Conservation (phyloP, 2,888 invertebrate species). For the Branchipolynoe longqiensis region DNA sequence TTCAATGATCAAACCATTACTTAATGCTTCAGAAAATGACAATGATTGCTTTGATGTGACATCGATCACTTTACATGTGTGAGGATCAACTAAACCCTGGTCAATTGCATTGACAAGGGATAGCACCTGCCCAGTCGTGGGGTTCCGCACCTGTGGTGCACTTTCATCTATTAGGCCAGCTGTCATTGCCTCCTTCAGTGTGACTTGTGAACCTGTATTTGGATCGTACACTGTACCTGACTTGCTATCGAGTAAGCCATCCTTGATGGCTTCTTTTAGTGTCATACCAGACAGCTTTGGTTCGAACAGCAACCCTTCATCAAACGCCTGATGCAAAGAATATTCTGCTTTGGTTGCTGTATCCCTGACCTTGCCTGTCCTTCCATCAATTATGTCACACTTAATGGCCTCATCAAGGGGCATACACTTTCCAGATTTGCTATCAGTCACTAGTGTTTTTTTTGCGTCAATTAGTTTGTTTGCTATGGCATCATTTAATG, state of each 20-base stretch:
- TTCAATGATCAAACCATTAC: constrained; percentile 15
- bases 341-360: constrained; percentile 84
- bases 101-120: constrained; percentile 84
- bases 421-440: not conserved
- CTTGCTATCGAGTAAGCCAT: constrained; percentile 84
- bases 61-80: not conserved
- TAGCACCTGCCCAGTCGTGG: constrained; percentile 86
- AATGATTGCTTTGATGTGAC: not conserved
- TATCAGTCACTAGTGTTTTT: not conserved
- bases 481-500: constrained; percentile 89
- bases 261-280: constrained; percentile 61
- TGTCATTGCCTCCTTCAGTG: constrained; percentile 89
- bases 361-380: constrained; percentile 84
- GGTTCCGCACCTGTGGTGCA: constrained; percentile 85
- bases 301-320: not conserved
- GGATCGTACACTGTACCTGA: constrained; percentile 86
- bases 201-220: constrained; percentile 89
- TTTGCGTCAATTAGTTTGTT: constrained; percentile 89
- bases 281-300: constrained; percentile 59
- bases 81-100: not conserved
- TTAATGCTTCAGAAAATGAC: constrained; percentile 36
- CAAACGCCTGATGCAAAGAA: not conserved
- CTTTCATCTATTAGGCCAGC: constrained; percentile 80
- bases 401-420: constrained; percentile 59
- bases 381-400: constrained; percentile 84